These are phyloP conservation scores for Odontesthes bonariensis DNA, from an alignment of 2,113 vertebrate species.

Conservation along the genomic window DNA sequence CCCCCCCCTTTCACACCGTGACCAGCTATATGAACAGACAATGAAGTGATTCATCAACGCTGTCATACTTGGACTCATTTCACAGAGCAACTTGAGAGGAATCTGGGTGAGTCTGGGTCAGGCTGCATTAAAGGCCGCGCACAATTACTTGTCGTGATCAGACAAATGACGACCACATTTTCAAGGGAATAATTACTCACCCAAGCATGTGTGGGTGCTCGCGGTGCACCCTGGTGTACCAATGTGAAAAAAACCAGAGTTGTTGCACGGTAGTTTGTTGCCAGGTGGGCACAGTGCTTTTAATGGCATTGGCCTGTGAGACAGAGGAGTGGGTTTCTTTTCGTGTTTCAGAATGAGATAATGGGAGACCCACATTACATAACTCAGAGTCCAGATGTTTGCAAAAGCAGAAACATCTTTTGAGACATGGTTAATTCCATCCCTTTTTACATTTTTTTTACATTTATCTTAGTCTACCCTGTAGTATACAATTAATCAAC, in stretches of 20 bases:
- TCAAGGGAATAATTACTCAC: conserved; percentile 42
- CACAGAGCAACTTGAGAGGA: conserved; percentile 32
- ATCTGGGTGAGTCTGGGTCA: conserved; percentile 20
- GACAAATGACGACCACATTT: conserved; percentile 30
- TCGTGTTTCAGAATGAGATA: conserved; percentile 25
- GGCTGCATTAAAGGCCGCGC: conserved; percentile 22
- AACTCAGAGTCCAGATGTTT: conserved; percentile 4
- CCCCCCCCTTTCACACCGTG: conserved; percentile 36
- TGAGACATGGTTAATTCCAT: conserved; percentile 20
- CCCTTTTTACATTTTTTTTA: not conserved
- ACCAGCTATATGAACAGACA: conserved; percentile 53
- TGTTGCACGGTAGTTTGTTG: not conserved
- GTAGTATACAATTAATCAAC: conserved; percentile 11
- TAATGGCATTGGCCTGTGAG: conserved; percentile 33
- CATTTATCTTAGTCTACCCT: conserved; percentile 1
- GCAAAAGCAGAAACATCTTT: conserved; percentile 17
- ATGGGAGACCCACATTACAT: conserved; percentile 3
- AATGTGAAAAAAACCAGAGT: conserved; percentile 11
- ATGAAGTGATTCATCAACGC: conserved; percentile 51
- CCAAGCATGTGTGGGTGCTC: conserved; percentile 28
- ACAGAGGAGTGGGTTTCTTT: conserved; percentile 29
- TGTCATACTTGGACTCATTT: conserved; percentile 48
- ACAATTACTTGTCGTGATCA: conserved; percentile 40
- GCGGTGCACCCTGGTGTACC: not conserved
- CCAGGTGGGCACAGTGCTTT: conserved; percentile 33